Evolutionary conservation across 2,888 invertebrate species (phyloP), one percentile per base, ranked within the genome.

Genomic region (Blera fallax): DNA sequence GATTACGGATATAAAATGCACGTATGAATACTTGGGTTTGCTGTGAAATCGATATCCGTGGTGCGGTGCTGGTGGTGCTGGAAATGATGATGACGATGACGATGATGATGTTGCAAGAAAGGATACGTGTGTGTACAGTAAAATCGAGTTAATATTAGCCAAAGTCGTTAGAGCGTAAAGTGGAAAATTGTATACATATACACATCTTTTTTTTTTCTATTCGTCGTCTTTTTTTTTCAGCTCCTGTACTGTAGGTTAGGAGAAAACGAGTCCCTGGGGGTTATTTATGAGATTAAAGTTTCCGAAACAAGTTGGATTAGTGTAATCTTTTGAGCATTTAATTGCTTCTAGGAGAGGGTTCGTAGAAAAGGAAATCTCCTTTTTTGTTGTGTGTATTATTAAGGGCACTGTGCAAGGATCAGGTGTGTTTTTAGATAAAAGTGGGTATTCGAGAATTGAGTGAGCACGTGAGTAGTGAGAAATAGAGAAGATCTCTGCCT

Each of bases 1-100:
- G 85, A 85, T 81, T 85, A 80, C 62, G 85, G 70, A 80, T 76
- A 81, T 76, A 77, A 76, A 76, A 77, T 85, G 76, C 80, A 85
- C 80, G 85, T 85, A 85, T 85, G 85, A 85, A 85, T 85, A 85
- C 70, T 72, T 85, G 65, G 80, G 72, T 40, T 18, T 45, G 52
- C 64, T 32, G 11, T 21, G 58, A 37, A 85, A 85, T 85, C 85
- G 80, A 85, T 85, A 85, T 80, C 45, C 48, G 10, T 58, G 34
- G 21, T 27, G 56, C 27, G 34, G 21, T 27, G 56, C 27, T 65
- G 64, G n/a, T 62, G 27, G 24, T 24, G 24, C 2, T 24, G n/a
- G n/a, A n/a, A n/a, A n/a, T 24, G 24, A 4, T 24, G 24, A 24
- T 24, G 24, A 24, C 4, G 24, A 32, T 60, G 74, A 58, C 48